Evolutionary conservation across 1,140 invertebrate genomes (phyloP).

Genomic region (Nautilus pompilius): DNA sequence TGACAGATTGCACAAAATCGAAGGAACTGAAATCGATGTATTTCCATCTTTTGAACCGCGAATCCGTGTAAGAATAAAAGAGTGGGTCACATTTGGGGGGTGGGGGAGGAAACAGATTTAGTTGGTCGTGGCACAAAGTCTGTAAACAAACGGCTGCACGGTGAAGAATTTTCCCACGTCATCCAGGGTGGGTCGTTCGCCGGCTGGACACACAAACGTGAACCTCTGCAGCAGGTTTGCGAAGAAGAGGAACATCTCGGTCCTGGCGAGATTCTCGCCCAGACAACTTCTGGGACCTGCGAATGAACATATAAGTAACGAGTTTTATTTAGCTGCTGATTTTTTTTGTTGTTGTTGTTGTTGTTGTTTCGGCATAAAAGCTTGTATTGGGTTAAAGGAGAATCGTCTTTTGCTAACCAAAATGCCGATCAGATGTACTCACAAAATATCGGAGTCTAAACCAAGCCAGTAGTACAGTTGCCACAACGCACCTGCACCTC

Average conservation of each 20-base stretch:
- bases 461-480: background rate
- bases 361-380: background rate
- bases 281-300: conserved; percentile 24
- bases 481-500: background rate
- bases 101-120: no score
- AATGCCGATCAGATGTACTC: background rate
- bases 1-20: no score
- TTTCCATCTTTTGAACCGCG: no score
- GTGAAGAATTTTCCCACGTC: no score
- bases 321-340: background rate
- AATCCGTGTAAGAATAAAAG: no score
- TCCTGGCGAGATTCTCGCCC: conserved; percentile 19
- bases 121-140: no score
- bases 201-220: conserved; percentile 55
- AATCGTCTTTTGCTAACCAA: background rate
- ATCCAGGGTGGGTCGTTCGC: no score
- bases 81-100: no score
- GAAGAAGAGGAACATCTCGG: conserved; percentile 27
- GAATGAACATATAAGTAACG: background rate
- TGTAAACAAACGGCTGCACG: no score
- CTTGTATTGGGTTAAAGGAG: background rate
- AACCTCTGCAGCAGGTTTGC: conserved; percentile 22
- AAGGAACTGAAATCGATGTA: no score
- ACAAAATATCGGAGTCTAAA: background rate
- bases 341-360: no score